Conservation (phyloP, 2,888 invertebrate species). For the Cantharis rufa region DNA sequence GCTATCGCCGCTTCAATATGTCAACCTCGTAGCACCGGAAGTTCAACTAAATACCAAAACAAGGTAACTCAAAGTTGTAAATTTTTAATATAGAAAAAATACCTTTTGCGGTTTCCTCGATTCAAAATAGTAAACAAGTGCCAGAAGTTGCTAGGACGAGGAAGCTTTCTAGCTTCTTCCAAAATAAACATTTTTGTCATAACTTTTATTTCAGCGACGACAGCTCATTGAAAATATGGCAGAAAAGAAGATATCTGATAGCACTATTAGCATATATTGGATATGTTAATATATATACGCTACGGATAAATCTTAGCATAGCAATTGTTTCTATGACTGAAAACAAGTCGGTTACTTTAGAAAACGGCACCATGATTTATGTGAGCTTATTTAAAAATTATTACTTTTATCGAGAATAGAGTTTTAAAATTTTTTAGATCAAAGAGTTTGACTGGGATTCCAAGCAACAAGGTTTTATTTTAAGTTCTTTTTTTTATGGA, state of each 20-base stretch:
- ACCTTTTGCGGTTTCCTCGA: too few species aligned
- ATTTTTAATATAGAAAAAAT: too few species aligned
- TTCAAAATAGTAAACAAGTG: too few species aligned
- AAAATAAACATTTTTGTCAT: background rate
- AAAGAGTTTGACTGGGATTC: slow-evolving; percentile 82
- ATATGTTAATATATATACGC: slow-evolving; percentile 81
- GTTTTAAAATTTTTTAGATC: slow-evolving; percentile 53
- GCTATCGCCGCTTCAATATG: too few species aligned
- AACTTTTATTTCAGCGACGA: slow-evolving; percentile 7
- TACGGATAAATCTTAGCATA: slow-evolving; percentile 89
- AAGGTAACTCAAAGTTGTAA: too few species aligned
- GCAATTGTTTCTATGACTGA: slow-evolving; percentile 94
- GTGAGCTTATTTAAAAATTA: slow-evolving; percentile 53
- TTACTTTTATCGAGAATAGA: too few species aligned
- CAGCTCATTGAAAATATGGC: slow-evolving; percentile 71
- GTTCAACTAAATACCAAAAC: too few species aligned
- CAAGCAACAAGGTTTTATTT: slow-evolving; percentile 74
- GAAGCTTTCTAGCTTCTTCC: too few species aligned
- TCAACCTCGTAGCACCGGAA: too few species aligned
- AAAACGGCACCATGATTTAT: slow-evolving; percentile 63
- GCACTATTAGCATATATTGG: slow-evolving; percentile 80
- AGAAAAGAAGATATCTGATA: slow-evolving; percentile 65
- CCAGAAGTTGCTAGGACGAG: too few species aligned
- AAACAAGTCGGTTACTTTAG: slow-evolving; percentile 63
- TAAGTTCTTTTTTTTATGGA: slow-evolving; percentile 89